Base-by-base conservation (phyloP, 2,797 vertebrate species). In the Pangasius sanitwongsei region DNA sequence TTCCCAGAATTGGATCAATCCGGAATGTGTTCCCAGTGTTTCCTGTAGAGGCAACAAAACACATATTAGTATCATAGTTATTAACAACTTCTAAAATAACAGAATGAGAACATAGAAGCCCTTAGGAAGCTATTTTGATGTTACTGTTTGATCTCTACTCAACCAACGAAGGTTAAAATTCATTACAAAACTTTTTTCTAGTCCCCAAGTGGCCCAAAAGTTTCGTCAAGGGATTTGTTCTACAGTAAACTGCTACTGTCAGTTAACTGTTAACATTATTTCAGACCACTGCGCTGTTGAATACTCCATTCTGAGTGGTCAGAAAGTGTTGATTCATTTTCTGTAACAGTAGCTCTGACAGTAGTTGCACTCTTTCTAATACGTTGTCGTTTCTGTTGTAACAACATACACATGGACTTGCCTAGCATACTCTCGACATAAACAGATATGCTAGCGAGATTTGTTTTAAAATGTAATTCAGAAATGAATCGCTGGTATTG, bases 1-100 rank as follows among this genome's bases (percentile, higher is more conserved):
- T 97, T n/a, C 99, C 98, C 92, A 99, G 94, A 93, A 98, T 95
- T 9, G 98, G 97, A 91, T 99, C 98, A 0, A 99, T 97, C 92
- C 96, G 96, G 94, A 99, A 99, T 0, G 97, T 96, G 92, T 97
- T 98, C 81, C 97, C 98, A 0, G 96, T 97, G 92, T 99, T 99
- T 61, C 99, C 99, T 99, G 94, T 89, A 92, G 4, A 93, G 25
- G 94, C 91, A 96, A 89, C 92, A 4, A 92, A 11, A 89, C 0
- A 8, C 3, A 69, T 31, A 11, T 80, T 7, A 86, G 37, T 81
- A 83, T 87, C 53, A 50, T 0, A n/a, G 13, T 11, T 5, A 25
- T 6, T 67, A 55, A 20, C 11, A 53, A 53, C 48, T 5, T 50
- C 28, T 28, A 25, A 28, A 48, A 13, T 13, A 77, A 55, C 18